These are phyloP conservation scores for Pelodiscus sinensis DNA, from an alignment of 2,113 vertebrate genomes.

Conservation along the genomic window DNA sequence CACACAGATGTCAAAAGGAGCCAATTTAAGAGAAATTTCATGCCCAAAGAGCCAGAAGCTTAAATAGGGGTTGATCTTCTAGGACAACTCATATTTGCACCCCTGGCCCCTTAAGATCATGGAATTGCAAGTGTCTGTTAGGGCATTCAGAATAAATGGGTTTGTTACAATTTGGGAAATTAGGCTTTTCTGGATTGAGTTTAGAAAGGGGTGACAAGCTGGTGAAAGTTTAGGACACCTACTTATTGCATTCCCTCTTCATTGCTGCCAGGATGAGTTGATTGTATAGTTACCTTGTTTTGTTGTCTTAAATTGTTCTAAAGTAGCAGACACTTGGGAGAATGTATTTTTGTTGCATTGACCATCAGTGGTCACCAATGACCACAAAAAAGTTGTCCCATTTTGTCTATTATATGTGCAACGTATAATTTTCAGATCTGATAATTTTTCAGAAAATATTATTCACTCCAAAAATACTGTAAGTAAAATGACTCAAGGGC, in stretches of 20 bases:
- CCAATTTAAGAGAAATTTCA: not conserved
- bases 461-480: not conserved
- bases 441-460: not conserved
- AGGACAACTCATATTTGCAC: not conserved
- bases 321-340: not conserved
- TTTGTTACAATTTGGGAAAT: not conserved
- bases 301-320: not conserved
- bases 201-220: not conserved
- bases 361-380: accelerated
- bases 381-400: accelerated
- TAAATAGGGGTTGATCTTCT: not conserved
- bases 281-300: not conserved
- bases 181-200: not conserved
- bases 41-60: not conserved
- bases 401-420: accelerated
- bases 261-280: not conserved
- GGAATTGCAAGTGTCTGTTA: not conserved
- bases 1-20: not conserved
- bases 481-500: not conserved
- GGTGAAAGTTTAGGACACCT: not conserved
- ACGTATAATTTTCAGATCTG: not conserved
- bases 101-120: not conserved
- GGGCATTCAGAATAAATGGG: not conserved
- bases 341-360: not conserved
- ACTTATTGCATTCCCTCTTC: not conserved